Conservation (phyloP, 1,140 invertebrate genomes). For the Aphaenogaster rudis region DNA sequence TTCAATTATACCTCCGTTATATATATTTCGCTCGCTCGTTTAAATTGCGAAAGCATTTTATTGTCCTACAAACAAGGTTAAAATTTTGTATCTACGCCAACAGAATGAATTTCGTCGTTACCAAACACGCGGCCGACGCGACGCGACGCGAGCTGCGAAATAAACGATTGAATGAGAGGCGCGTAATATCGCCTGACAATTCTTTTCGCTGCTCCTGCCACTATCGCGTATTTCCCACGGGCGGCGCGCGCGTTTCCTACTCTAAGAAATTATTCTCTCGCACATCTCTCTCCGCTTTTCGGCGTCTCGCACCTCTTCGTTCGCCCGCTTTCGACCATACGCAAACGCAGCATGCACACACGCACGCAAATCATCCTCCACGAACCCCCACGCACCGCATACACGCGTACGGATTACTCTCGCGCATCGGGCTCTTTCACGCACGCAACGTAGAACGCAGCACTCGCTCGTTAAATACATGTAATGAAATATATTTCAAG, state of each 20-base stretch:
- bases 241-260: conserved; percentile 10
- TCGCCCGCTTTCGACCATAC: neutral
- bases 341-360: conserved; percentile 1
- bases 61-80: conserved; percentile 17
- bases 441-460: conserved; percentile 10
- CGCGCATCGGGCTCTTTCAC: neutral
- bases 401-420: conserved; percentile 29
- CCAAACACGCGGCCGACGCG: neutral
- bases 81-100: conserved; percentile 6
- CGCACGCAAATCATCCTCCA: neutral
- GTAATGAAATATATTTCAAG: conserved; percentile 79
- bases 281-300: neutral
- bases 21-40: neutral
- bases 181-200: neutral
- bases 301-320: conserved; percentile 23
- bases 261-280: conserved; percentile 33
- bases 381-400: neutral
- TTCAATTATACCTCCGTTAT: neutral
- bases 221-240: conserved; percentile 36
- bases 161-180: conserved; percentile 7
- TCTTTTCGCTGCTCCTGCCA: conserved; percentile 57
- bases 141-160: neutral
- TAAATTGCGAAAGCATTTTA: conserved; percentile 2
- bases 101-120: neutral
- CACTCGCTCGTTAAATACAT: conserved; percentile 71